These are phyloP conservation scores for Lithodes maja DNA, from an alignment of 2,888 invertebrate species.

Conservation along the genomic window DNA sequence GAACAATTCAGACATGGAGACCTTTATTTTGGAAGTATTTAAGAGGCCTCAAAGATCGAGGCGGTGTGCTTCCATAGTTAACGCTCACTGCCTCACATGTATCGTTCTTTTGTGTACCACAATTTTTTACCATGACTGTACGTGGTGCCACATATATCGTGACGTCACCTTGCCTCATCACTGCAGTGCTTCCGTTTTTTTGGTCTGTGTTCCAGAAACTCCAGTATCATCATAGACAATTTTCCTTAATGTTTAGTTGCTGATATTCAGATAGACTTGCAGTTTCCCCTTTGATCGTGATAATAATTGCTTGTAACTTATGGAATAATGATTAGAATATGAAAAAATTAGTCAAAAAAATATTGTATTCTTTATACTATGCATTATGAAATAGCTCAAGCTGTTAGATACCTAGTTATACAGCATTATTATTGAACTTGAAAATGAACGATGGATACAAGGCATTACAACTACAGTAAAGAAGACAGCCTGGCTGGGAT, in stretches of 20 bases:
- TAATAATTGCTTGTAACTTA: not conserved
- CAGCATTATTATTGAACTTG: not conserved
- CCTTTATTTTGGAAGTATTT: too few species aligned
- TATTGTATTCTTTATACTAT: not conserved
- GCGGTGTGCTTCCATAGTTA: too few species aligned
- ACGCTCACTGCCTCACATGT: too few species aligned
- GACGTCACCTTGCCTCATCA: conserved; percentile 33
- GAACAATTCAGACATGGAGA: too few species aligned
- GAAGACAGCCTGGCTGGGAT: conserved; percentile 37
- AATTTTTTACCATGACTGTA: not conserved
- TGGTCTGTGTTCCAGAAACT: not conserved
- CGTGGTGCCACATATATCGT: conserved; percentile 22
- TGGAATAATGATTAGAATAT: not conserved
- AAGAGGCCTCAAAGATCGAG: too few species aligned
- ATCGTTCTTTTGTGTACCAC: too few species aligned
- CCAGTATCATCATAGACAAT: not conserved
- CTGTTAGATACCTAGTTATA: not conserved
- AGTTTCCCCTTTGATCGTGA: conserved; percentile 6
- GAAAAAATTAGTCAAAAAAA: not conserved
- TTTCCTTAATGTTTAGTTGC: conserved; percentile 5
- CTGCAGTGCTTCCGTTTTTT: conserved; percentile 57
- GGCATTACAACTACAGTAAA: not conserved
- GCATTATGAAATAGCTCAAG: conserved; percentile 5
- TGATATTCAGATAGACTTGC: not conserved
- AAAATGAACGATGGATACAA: not conserved